Conservation (phyloP, 1,140 invertebrate genomes). For the Drosophila parabipectinata region DNA sequence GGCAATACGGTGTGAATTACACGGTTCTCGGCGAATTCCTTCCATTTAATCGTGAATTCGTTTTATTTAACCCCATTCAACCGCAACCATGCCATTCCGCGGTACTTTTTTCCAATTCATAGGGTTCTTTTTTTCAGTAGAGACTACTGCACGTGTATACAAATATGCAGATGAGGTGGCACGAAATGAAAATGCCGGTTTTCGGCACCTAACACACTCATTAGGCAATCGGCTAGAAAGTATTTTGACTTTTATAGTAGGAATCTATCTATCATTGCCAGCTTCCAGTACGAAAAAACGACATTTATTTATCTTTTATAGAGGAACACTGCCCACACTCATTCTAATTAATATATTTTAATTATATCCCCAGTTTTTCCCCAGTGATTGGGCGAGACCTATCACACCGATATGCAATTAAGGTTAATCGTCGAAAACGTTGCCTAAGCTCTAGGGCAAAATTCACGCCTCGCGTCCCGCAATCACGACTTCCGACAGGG, state of each 20-base stretch:
- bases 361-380: neutral
- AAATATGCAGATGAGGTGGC: neutral
- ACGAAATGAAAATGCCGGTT: too few relatives aligned
- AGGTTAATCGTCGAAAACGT: constrained; percentile 33
- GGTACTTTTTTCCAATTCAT: constrained; percentile 36
- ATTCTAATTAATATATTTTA: neutral
- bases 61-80: constrained; percentile 12
- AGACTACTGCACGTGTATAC: neutral
- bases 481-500: constrained; percentile 39
- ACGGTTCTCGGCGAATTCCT: constrained; percentile 2
- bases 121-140: constrained; percentile 38
- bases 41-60: neutral
- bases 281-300: too few relatives aligned
- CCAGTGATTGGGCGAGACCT: constrained; percentile 1
- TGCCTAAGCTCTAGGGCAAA: constrained; percentile 25
- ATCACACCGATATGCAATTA: constrained; percentile 45
- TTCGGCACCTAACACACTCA: neutral
- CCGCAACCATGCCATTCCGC: constrained; percentile 2
- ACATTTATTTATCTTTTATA: too few relatives aligned
- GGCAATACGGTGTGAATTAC: constrained; percentile 41
- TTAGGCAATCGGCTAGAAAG: neutral
- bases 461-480: constrained; percentile 33
- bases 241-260: neutral
- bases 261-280: neutral
- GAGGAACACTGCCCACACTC: too few relatives aligned